Evolutionary conservation across 2,113 vertebrate species (phyloP), one percentile per base, ranked within the genome.

Genomic region (Rhizomys pruinosus): DNA sequence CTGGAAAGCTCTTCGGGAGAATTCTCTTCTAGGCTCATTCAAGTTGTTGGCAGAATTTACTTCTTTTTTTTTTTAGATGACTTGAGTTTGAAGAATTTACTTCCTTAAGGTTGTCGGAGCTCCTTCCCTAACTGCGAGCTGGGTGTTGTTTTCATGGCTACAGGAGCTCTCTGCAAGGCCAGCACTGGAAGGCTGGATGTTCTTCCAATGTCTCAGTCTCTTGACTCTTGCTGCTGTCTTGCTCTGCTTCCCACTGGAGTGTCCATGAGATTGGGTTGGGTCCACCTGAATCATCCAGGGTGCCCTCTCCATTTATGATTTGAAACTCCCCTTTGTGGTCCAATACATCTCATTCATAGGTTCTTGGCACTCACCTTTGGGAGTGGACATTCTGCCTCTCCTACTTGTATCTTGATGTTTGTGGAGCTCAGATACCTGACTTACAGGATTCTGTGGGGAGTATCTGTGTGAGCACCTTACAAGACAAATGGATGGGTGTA

Each of bases 391-490:
- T 66, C 39, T 80, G 39, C 39, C 32, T 42, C 9, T 76, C 72
- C n/a, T 34, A 27, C n/a, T 27, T 66, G 5, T 4, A 15, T 52
- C 69, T 8, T 44, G 59, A 57, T 55, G 7, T 37, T 39, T 8
- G 17, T 47, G 34, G 73, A 52, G 15, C 66, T 80, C 27, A 81
- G 79, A 82, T 13, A 59, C 13, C 20, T 92, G 92, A 47, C 55
- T 89, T 64, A 79, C 25, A 84, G 73, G 32, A 66, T n/a, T 94
- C 71, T 72, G 39, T 47, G 90, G 29, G 16, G 52, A 92, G 55
- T 19, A 73, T 64, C 3, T 34, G 42, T 22, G 34, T 55, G 23
- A 11, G 34, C n/a, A 37, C 8, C 27, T 74, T 82, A 47, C 44
- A 29, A 37, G 12, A 12, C 17, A 84, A 8, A 55, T 84, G 19